These are phyloP conservation scores for Neoniphon sammara DNA, from an alignment of 2,797 vertebrate species.

Conservation along the genomic window DNA sequence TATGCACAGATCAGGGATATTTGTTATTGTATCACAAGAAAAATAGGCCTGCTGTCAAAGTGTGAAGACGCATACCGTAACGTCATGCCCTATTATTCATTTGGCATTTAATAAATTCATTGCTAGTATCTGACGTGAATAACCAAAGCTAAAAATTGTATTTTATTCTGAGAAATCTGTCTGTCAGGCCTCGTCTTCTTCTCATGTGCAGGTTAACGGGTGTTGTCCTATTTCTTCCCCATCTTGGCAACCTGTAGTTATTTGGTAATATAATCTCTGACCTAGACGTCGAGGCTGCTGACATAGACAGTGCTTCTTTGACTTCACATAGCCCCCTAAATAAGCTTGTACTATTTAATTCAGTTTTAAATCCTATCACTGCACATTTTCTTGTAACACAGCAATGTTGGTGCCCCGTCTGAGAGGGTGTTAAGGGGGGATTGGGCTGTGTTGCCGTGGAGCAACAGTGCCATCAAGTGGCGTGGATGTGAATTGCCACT, in stretches of 20 bases:
- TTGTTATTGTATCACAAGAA: background rate
- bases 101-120: background rate
- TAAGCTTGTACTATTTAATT: conserved; percentile 64
- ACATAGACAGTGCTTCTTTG: conserved; percentile 37
- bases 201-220: conserved; percentile 37
- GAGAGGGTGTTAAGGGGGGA: conserved; percentile 14
- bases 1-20: conserved; percentile 4
- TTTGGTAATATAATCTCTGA: conserved; percentile 21
- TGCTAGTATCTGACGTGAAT: background rate
- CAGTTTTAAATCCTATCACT: conserved; percentile 63
- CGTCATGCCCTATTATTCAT: background rate
- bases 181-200: conserved; percentile 25
- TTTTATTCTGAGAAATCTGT: conserved; percentile 52
- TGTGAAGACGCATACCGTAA: background rate
- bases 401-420: conserved; percentile 44
- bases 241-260: conserved; percentile 6
- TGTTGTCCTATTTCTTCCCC: conserved; percentile 38
- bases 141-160: conserved; percentile 16
- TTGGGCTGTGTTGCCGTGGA: conserved; percentile 63
- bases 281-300: conserved; percentile 10
- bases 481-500: conserved; percentile 43
- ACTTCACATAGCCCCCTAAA: conserved; percentile 48
- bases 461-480: conserved; percentile 92
- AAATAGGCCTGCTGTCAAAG: background rate
- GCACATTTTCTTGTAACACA: conserved; percentile 59